Base-by-base conservation (phyloP, 2,797 vertebrate species). In the Jordanella pulchra region DNA sequence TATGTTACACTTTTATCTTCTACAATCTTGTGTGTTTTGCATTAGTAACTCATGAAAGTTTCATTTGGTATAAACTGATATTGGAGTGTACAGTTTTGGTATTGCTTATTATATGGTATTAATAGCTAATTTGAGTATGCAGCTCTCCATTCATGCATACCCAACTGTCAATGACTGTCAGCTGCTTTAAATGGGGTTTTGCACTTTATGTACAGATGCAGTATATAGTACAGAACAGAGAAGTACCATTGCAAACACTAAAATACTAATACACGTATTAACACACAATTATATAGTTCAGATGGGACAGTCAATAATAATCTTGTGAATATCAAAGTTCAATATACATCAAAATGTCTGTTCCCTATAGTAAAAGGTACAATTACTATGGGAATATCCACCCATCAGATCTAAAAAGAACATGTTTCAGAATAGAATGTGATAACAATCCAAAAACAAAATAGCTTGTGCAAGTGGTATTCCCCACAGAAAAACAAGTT, bases 71-170 rank as follows among this genome's bases (percentile, higher is more conserved):
- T 35, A 21, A 39, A 18, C 7, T 60, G 18, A 39, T 21, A 39
- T 39, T 60, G 9, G 32, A 35, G 32, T n/a, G 2, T 4, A 21
- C 32, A 39, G 55, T 58, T 58, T 58, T 17, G 28, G 17, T 58
- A 39, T 21, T 32, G 32, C 23, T 1, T 61, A 21, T 39, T 39
- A 5, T 39, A 7, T 39, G 7, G 1, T 51, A n/a, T n/a, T 74
- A 10, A 35, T 55, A 23, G 17, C 48, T 73, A 6, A 73, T 71
- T 69, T 56, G 4, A 61, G 1, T 45, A 17, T 68, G 28, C 27
- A 12, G 13, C 2, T 42, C 44, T 28, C 23, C 64, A 70, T 23
- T 72, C 21, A 75, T 73, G 72, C 72, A 76, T 70, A 68, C 60
- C 74, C 3, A 76, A 35, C 68, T 64, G 65, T 47, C 28, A 21